These are phyloP conservation scores for Drosophila conformis DNA, from an alignment of 2,888 invertebrate species.

Conservation along the genomic window DNA sequence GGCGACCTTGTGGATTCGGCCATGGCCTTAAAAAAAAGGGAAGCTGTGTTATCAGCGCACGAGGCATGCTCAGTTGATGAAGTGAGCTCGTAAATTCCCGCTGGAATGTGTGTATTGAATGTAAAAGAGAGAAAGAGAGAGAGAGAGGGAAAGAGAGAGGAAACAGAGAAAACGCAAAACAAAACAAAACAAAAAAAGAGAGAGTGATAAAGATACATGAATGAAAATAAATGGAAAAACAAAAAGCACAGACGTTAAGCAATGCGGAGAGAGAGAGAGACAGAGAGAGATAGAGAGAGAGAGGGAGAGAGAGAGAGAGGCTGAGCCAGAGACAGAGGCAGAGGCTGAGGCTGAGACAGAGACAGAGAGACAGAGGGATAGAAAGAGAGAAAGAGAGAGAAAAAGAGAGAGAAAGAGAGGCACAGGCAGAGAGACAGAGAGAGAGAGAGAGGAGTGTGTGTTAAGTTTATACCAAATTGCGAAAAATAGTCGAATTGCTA, in stretches of 20 bases:
- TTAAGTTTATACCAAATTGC: neutral
- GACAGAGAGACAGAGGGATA: neutral
- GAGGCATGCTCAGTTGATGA: neutral
- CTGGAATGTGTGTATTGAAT: neutral
- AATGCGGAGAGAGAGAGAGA: conserved; percentile 8
- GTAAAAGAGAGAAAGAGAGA: too few species aligned
- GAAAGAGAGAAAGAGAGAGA: neutral
- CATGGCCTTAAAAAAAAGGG: neutral
- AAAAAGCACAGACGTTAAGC: conserved; percentile 12
- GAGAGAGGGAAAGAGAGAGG: too few species aligned
- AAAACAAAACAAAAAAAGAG: neutral
- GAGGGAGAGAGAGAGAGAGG: neutral
- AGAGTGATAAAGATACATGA: neutral
- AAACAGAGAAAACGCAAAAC: neutral
- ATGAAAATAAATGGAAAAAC: conserved; percentile 14
- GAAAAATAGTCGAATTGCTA: neutral
- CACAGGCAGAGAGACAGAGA: neutral
- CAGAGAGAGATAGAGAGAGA: neutral
- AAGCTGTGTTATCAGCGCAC: neutral
- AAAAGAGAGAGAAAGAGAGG: neutral
- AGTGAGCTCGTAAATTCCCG: neutral
- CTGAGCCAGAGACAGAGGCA: neutral
- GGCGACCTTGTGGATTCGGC: neutral
- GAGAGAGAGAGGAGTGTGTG: neutral
- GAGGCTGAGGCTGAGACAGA: neutral